Base-by-base conservation (phyloP, 2,113 vertebrate genomes). In the Anolis sagrei region DNA sequence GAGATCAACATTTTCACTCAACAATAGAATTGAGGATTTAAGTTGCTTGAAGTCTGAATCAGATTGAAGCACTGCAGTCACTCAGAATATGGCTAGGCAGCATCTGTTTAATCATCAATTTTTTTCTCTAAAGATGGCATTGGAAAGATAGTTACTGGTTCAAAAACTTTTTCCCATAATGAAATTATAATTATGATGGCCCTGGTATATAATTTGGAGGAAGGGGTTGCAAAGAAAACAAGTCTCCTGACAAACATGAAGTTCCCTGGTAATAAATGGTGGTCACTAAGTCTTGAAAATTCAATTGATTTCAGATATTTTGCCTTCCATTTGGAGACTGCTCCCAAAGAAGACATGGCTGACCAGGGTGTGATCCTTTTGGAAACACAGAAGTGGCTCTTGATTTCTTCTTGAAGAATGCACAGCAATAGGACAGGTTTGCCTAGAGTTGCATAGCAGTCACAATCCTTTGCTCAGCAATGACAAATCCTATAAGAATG, bases 111-210 rank as follows among this genome's bases (percentile, higher is more conserved):
- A 73, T 21, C 25, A 74, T 74, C 76, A 21, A 4, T 86, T 86
- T 76, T 86, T 64, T 44, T 51, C 77, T 82, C 48, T 88, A 85
- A 81, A 61, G 81, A 87, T 83, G 87, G 90, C 79, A 89, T 5
- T 3, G 72, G 82, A 73, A 90, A 92, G 77, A 34, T n/a, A 11
- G 34, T 21, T 86, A 62, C 48, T 58, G 11, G 36, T 77, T 89
- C 74, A 29, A 73, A 18, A 64, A 81, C 73, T 5, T 89, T 58
- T 1, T 0, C 66, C 29, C 10, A 70, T 70, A 54, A 82, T 19
- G 66, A 82, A 82, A 70, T 36, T 34, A 82, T 34, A 34, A 82
- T 85, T 58, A n/a, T 51, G 32, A 58, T 54, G 75, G 32, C 8
- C 23, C 16, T 78, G 10, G 4, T 27, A 66, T 36, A 51, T 70